Evolutionary conservation across 1,140 invertebrate genomes (phyloP).

Genomic region (Colletes gigas): DNA sequence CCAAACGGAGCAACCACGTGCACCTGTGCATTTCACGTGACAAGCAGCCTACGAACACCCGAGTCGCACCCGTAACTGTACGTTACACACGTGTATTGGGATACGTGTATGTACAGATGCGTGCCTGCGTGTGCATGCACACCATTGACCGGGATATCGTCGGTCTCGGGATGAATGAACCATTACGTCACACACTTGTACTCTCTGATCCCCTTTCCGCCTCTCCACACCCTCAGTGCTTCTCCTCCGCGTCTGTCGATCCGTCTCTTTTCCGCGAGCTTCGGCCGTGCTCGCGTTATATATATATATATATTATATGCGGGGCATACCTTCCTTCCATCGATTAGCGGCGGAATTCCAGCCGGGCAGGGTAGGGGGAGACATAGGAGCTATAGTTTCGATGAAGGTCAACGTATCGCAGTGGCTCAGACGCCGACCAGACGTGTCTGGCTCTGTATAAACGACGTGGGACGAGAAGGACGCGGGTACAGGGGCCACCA

Average conservation of each 20-base stretch:
- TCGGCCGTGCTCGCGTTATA: constrained; percentile 67
- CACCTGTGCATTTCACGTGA: constrained; percentile 42
- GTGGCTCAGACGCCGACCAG: constrained; percentile 72
- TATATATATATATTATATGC: constrained; percentile 56
- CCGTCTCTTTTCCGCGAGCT: constrained; percentile 45
- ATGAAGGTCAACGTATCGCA: constrained; percentile 74
- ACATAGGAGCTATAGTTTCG: constrained; percentile 68
- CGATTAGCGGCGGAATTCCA: constrained; percentile 73
- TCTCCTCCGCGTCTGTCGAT: constrained; percentile 39
- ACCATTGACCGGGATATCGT: constrained; percentile 79
- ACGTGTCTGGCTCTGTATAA: constrained; percentile 69
- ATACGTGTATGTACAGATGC: not conserved
- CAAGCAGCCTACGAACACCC: not conserved
- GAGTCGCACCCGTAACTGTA: not conserved
- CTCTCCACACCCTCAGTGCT: constrained; percentile 44
- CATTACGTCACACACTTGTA: constrained; percentile 80
- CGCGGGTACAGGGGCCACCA: constrained; percentile 33
- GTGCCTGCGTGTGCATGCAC: constrained; percentile 55
- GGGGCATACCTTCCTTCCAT: constrained; percentile 67
- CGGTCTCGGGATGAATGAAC: constrained; percentile 79
- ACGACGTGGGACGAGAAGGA: constrained; percentile 56
- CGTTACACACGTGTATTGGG: too few relatives aligned
- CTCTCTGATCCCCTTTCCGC: constrained; percentile 69
- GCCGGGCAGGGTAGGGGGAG: constrained; percentile 18
- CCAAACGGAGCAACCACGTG: constrained; percentile 25